Conservation (phyloP, 2,797 vertebrate species). For the Psittacula derbiana region DNA sequence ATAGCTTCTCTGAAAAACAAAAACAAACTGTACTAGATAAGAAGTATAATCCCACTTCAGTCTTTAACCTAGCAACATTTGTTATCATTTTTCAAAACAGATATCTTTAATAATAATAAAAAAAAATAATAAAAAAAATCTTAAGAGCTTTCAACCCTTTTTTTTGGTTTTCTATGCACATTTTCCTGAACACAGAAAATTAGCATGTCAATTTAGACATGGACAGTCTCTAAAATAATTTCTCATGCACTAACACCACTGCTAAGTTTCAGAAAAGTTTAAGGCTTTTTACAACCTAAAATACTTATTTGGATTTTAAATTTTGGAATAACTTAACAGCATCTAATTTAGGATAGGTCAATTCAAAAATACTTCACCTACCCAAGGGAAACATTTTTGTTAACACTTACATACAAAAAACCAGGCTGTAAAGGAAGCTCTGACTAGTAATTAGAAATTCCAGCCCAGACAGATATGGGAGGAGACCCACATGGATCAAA, state of each 20-base stretch:
- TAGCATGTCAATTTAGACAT: background rate
- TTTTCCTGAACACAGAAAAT: background rate
- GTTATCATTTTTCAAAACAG: background rate
- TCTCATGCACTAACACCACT: conserved; percentile 47
- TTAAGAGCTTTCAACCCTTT: background rate
- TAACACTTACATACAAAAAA: conserved; percentile 71
- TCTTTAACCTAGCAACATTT: background rate
- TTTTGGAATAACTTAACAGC: conserved; percentile 20
- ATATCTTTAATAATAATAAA: background rate
- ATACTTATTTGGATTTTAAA: background rate
- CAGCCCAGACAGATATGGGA: conserved; percentile 67
- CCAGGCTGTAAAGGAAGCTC: conserved; percentile 68
- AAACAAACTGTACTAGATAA: background rate
- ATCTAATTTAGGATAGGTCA: conserved; percentile 52
- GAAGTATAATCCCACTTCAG: background rate
- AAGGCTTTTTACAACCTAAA: conserved; percentile 5
- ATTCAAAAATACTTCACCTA: conserved; percentile 48
- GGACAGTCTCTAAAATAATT: background rate
- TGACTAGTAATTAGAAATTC: conserved; percentile 69
- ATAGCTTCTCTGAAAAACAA: background rate
- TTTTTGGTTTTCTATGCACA: background rate
- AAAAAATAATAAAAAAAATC: background rate
- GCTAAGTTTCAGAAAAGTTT: conserved; percentile 17
- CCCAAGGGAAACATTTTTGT: conserved; percentile 60
- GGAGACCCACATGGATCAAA: conserved; percentile 70